A percentile compares a stretch with the other conserved stretches of the same genome.
Conservation (phyloP, 2,113 vertebrate genomes). For the Marmota monax region DNA sequence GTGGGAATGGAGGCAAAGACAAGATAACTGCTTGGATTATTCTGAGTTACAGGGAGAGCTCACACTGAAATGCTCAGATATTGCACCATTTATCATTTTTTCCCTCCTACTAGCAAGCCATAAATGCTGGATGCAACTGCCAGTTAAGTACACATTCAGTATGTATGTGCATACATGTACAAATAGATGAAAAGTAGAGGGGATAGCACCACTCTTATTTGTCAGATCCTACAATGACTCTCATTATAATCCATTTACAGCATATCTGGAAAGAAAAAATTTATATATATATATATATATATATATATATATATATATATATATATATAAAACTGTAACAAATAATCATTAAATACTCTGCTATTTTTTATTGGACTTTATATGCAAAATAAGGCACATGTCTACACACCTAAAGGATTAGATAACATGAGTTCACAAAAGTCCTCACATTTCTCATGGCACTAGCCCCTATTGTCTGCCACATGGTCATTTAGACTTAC, state of each 20-base stretch:
- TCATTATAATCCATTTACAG: constrained; percentile 35
- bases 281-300: not conserved
- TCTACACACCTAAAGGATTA: constrained; percentile 15
- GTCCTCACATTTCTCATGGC: not conserved
- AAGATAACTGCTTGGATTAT: not conserved
- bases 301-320: not conserved
- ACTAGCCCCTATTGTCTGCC: not conserved
- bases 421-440: not conserved
- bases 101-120: not conserved
- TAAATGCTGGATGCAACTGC: not conserved
- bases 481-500: not conserved
- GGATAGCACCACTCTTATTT: constrained; percentile 13
- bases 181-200: not conserved
- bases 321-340: not conserved
- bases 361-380: constrained; percentile 31
- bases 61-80: not conserved
- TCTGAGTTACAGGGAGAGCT: not conserved
- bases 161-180: not conserved
- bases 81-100: not conserved
- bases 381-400: constrained; percentile 42
- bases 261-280: not conserved
- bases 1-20: not conserved
- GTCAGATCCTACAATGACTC: constrained; percentile 22
- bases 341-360: constrained; percentile 36
- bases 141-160: not conserved